phyloP scores from a whole-genome alignment of 2,888 invertebrate genomes.

The Gibbula magus region DNA sequence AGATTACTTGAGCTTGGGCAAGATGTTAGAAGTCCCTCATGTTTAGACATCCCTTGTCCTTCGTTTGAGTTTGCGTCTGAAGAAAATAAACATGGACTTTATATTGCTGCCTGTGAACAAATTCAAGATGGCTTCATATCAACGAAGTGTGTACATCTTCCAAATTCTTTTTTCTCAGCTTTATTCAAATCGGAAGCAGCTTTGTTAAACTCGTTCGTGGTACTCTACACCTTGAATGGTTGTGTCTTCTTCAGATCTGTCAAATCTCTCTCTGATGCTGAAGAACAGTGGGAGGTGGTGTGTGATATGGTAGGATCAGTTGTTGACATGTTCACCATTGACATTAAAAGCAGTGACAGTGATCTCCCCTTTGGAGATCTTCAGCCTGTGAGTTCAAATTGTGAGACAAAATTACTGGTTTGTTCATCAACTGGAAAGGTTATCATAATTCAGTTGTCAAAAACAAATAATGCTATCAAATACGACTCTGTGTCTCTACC shows the following conservation, averaged over 20 bases:
- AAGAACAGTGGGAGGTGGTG: background rate
- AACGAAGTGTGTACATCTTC: background rate
- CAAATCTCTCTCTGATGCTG: background rate
- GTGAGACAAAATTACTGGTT: background rate
- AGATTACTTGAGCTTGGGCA: background rate
- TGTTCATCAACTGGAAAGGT: slow-evolving; percentile 16
- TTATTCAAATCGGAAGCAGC: background rate
- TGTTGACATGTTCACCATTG: background rate
- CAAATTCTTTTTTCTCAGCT: background rate
- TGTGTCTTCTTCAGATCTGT: background rate
- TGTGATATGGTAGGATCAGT: slow-evolving; percentile 15
- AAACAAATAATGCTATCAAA: background rate
- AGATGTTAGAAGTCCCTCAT: background rate
- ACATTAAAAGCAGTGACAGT: background rate
- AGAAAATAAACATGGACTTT: background rate
- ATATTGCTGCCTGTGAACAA: background rate
- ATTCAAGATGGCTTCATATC: background rate
- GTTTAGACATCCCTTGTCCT: background rate
- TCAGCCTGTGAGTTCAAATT: background rate
- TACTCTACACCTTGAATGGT: background rate
- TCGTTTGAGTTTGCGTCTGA: background rate
- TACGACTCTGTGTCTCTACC: background rate
- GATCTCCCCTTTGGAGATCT: background rate
- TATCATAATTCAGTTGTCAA: background rate
- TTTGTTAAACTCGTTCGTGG: background rate